Evolutionary conservation across 1,140 invertebrate species (phyloP), one percentile per base, ranked within the genome.

Genomic region (Drosophila kurseongensis): DNA sequence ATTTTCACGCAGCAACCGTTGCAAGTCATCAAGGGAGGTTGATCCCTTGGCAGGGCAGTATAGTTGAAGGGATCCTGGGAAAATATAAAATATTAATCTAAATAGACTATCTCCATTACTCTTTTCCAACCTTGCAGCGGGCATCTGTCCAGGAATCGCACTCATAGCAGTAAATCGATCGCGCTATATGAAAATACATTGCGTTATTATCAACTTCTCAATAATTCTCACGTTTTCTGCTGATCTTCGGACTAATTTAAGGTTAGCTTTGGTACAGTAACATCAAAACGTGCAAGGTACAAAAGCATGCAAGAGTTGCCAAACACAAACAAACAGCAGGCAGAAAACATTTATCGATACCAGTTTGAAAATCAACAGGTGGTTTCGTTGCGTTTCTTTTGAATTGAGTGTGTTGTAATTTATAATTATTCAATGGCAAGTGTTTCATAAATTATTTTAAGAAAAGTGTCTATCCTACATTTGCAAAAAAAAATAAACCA

Each of bases 1-100:
- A 98, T 97, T 94, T 98, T 98, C 14, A 98, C 97, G 93, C 97
- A 98, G 93, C 97, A 98, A 40, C 97, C 97, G 89, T 97, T 96
- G 90, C 97, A 98, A 8, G 95, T 96, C 94, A 96, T 95, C 60
- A 97, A 92, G 0, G 96, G 96, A 12, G 97, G 97, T 91, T 97
- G 96, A 90, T 97, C 96, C 32, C 96, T 94, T 0, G 96, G 97
- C 61, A 97, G 93, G 8, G 96, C 96, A 13, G 97, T 98, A 92
- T 97, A 97, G 93, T 98, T 98, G 93, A 98, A 98, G 1, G 97
- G 97, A 93, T 98, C 97, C 73, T 75, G 16, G 2, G 29, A 5
- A 42, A 38, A 45, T 4, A 60, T n/a, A 1, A n/a, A 14, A 2
- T 2, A 8, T 45, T 13, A 38, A 14, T 61, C 1, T 13, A 9